A percentile compares a stretch with the other conserved stretches of the same genome.
Evolutionary conservation across 1,140 invertebrate genomes (phyloP).

Genomic region (Ostrea denselamellosa): DNA sequence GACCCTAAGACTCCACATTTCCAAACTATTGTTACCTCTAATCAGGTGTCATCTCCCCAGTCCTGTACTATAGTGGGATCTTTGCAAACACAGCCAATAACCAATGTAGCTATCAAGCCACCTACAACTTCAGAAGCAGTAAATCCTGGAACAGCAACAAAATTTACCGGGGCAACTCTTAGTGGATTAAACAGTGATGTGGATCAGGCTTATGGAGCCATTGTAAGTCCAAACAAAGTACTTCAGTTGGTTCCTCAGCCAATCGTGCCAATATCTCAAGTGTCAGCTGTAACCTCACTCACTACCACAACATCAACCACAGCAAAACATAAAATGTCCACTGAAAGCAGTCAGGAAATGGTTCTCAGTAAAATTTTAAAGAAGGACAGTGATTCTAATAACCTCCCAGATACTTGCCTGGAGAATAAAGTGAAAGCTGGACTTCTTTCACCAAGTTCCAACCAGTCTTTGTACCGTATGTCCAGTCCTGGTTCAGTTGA

Average conservation of each 20-base stretch:
- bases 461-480: slow-evolving; percentile 52
- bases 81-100: slow-evolving; percentile 22
- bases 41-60: slow-evolving; percentile 30
- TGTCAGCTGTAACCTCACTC: slow-evolving; percentile 45
- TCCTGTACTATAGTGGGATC: background rate
- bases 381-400: slow-evolving; percentile 31
- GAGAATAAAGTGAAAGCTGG: slow-evolving; percentile 22
- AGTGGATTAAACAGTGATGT: slow-evolving; percentile 43
- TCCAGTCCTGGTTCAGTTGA: slow-evolving; percentile 49
- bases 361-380: slow-evolving; percentile 45
- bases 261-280: slow-evolving; percentile 64
- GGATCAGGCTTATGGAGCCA: slow-evolving; percentile 55
- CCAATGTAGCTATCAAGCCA: background rate
- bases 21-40: slow-evolving; percentile 48
- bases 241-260: slow-evolving; percentile 68
- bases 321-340: slow-evolving; percentile 16
- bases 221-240: slow-evolving; percentile 59
- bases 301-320: slow-evolving; percentile 31
- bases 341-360: slow-evolving; percentile 22
- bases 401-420: background rate
- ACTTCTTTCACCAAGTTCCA: slow-evolving; percentile 18
- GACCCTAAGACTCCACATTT: slow-evolving; percentile 56
- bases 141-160: background rate
- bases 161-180: slow-evolving; percentile 4
- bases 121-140: background rate